Evolutionary conservation across 2,888 invertebrate genomes (phyloP).

Genomic region (Drosophila paracracens): DNA sequence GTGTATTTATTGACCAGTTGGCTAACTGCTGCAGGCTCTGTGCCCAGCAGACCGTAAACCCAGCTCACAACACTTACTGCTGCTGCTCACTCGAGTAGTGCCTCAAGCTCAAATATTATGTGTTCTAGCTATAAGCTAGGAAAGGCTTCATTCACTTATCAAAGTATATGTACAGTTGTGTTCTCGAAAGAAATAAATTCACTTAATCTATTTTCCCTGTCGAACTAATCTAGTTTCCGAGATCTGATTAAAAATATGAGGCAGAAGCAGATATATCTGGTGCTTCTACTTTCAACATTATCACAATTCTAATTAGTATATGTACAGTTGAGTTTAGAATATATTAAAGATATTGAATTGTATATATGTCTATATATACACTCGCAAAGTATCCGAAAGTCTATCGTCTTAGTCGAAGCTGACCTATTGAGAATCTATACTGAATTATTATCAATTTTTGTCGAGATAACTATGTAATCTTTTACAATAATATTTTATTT

Average conservation of each 20-base stretch:
- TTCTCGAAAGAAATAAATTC: neutral
- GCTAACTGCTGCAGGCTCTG: constrained; percentile 31
- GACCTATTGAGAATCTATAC: neutral
- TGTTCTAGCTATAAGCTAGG: neutral
- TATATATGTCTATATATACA: neutral
- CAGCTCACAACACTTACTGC: constrained; percentile 7
- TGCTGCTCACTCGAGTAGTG: constrained; percentile 2
- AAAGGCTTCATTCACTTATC: neutral
- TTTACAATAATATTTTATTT: neutral
- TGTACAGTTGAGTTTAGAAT: neutral
- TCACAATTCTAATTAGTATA: neutral
- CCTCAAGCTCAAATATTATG: neutral
- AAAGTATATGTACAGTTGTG: constrained; percentile 13
- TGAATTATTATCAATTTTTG: neutral
- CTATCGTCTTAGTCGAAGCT: neutral
- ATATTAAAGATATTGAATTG: neutral
- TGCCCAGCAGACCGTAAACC: constrained; percentile 38
- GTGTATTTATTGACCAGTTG: constrained; percentile 27
- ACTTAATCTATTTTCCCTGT: neutral
- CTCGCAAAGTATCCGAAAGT: neutral
- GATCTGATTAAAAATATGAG: neutral
- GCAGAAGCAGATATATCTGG: neutral
- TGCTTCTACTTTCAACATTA: neutral
- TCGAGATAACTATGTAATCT: neutral
- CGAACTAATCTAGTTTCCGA: neutral